phyloP scores from a whole-genome alignment of 2,113 vertebrate genomes.

The Urocolius indicus region DNA sequence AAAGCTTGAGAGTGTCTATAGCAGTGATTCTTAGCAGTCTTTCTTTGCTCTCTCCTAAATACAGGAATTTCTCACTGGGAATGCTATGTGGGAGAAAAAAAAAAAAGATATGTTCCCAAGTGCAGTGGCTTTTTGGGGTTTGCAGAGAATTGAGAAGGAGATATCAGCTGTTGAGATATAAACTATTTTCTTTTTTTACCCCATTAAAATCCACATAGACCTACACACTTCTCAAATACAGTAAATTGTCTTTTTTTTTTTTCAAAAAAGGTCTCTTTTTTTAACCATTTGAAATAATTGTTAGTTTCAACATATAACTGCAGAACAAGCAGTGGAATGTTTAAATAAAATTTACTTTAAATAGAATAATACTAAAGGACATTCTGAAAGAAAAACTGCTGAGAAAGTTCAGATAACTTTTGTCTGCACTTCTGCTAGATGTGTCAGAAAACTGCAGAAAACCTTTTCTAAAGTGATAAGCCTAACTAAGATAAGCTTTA shows the following conservation, averaged over 20 bases:
- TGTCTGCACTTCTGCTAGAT: background rate
- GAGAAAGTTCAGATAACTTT: background rate
- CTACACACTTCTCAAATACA: background rate
- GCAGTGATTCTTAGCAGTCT: background rate
- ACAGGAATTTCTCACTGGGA: background rate
- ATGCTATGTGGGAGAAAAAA: background rate
- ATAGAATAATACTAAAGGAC: background rate
- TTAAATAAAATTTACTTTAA: background rate
- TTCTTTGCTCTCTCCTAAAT: background rate
- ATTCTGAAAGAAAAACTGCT: background rate
- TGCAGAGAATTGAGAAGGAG: background rate
- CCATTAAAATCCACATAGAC: background rate
- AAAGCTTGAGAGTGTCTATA: background rate
- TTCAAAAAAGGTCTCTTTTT: no score
- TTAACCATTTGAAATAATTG: background rate
- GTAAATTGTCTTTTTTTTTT: background rate
- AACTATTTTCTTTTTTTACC: background rate
- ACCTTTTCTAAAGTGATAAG: background rate
- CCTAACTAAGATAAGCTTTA: background rate
- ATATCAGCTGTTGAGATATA: background rate
- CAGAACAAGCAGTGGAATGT: background rate
- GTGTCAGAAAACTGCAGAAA: background rate
- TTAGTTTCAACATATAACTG: background rate
- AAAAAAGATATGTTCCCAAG: background rate
- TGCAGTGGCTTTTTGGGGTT: background rate